Conservation (phyloP, 2,797 vertebrate genomes). For the Avahi laniger region DNA sequence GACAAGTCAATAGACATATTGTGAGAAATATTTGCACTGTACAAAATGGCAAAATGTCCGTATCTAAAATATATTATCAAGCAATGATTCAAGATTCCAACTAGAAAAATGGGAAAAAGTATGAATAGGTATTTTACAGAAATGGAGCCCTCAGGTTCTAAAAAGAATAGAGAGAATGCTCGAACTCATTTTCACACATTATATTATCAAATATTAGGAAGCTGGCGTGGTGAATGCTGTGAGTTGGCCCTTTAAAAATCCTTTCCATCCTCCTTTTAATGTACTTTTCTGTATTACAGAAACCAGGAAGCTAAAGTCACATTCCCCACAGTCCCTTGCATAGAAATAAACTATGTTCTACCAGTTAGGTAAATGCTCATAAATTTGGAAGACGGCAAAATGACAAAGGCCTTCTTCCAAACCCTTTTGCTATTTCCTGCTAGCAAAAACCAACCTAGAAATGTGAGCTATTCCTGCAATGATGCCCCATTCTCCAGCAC, state of each 20-base stretch:
- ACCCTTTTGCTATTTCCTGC: background rate
- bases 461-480: background rate
- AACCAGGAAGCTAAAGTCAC: background rate
- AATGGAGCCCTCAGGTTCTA: background rate
- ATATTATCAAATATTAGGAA: background rate
- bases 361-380: background rate
- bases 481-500: background rate
- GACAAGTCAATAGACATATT: background rate
- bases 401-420: background rate
- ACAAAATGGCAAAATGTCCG: background rate
- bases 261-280: background rate
- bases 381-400: background rate
- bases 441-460: background rate
- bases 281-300: background rate
- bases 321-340: background rate
- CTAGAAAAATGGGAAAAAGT: background rate
- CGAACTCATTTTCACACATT: background rate
- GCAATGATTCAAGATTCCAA: background rate
- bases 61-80: background rate
- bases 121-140: background rate
- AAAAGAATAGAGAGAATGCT: background rate
- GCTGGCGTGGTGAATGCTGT: fast-evolving
- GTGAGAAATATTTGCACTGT: background rate
- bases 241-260: background rate
- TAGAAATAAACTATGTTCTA: background rate